Evolutionary conservation across 1,140 invertebrate species (phyloP).

Genomic region (Polypedilum pembai): DNA sequence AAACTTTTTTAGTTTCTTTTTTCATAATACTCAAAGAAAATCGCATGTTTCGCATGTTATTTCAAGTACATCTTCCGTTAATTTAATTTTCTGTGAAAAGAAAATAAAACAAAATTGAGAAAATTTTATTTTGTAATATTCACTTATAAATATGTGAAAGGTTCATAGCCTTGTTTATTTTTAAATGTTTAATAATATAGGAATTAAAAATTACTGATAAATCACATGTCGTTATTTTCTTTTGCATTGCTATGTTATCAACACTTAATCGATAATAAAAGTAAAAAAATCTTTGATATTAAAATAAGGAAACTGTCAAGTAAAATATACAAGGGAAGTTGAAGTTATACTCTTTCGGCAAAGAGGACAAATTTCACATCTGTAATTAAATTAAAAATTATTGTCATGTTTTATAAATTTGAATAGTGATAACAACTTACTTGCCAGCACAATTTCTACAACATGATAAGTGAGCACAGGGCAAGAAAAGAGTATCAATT

Average conservation of each 20-base stretch:
- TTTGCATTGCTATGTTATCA: background rate
- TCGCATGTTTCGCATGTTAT: too few relatives aligned
- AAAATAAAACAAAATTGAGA: too few relatives aligned
- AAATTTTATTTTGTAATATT: too few relatives aligned
- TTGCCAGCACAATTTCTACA: slow-evolving; percentile 61
- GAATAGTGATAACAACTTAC: slow-evolving; percentile 36
- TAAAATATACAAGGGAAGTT: background rate
- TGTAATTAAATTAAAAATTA: background rate
- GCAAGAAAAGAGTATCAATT: slow-evolving; percentile 73
- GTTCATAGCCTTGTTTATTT: background rate
- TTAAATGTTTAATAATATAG: background rate
- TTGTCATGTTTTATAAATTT: background rate
- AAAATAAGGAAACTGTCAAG: background rate
- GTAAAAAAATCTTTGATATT: background rate
- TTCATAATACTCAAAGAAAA: too few relatives aligned
- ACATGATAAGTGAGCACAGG: slow-evolving; percentile 73
- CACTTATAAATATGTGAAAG: too few relatives aligned
- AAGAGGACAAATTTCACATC: background rate
- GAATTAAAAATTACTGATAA: background rate
- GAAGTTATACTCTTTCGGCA: background rate
- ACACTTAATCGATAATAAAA: background rate
- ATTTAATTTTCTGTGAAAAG: too few relatives aligned
- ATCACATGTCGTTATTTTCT: slow-evolving; percentile 9
- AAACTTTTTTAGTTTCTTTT: too few relatives aligned
- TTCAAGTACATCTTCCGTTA: too few relatives aligned